phyloP scores from a whole-genome alignment of 2,797 vertebrate species.

The Gallinago solitaria region DNA sequence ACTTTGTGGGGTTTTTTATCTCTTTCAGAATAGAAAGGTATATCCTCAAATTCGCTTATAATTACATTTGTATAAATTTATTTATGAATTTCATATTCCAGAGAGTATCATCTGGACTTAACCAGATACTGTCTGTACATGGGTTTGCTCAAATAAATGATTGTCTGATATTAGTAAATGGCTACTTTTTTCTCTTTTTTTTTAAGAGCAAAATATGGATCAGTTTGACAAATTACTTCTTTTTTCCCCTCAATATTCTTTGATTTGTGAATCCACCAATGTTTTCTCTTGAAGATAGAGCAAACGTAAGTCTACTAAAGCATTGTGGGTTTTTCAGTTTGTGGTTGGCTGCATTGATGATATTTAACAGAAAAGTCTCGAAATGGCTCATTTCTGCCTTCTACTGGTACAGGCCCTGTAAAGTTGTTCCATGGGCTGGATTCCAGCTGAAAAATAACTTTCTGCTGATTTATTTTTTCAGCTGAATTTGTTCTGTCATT shows the following conservation, averaged over 20 bases:
- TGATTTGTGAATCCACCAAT: not conserved
- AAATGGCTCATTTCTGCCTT: slow-evolving; percentile 28
- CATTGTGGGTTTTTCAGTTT: not conserved
- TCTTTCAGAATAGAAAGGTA: not conserved
- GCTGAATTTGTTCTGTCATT: not conserved
- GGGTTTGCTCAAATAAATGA: not conserved
- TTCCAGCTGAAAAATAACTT: slow-evolving; percentile 19
- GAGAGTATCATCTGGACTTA: not conserved
- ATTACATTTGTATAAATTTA: not conserved
- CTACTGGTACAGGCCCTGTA: not conserved
- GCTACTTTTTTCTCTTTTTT: not conserved
- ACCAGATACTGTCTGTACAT: not conserved
- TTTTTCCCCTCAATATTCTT: not conserved
- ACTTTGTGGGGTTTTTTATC: not conserved
- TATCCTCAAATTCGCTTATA: not conserved
- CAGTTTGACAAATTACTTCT: not conserved
- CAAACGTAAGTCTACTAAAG: not conserved
- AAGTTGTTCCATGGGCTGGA: not conserved
- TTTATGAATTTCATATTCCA: not conserved
- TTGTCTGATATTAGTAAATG: not conserved
- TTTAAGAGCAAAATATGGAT: not conserved
- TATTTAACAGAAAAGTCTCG: not conserved
- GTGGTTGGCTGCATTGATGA: not conserved
- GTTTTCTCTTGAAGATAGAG: not conserved
- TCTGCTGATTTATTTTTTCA: slow-evolving; percentile 28